Conservation (phyloP, 30 jellyfish, hydroid and myxozoan species). For the Aurelia sp. region DNA sequence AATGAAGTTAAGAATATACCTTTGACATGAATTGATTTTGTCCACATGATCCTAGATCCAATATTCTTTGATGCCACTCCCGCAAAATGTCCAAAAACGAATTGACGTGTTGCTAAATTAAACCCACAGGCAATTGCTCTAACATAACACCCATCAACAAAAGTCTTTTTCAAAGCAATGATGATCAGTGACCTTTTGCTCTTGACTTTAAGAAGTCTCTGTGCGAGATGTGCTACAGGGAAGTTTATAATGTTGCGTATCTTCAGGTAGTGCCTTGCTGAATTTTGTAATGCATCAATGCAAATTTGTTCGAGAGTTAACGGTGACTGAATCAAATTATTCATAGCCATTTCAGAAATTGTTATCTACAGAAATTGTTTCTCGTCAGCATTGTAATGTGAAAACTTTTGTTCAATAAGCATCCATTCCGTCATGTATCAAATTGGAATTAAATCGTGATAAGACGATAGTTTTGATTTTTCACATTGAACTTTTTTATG, state of each 20-base stretch:
- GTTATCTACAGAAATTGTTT: too few relatives aligned
- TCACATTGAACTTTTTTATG: too few relatives aligned
- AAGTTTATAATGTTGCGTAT: slow-evolving; percentile 28
- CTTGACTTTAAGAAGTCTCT: slow-evolving; percentile 27
- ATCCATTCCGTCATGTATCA: too few relatives aligned
- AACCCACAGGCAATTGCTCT: slow-evolving; percentile 69
- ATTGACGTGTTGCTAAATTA: slow-evolving; percentile 40
- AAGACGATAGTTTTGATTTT: too few relatives aligned
- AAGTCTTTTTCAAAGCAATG: slow-evolving; percentile 41
- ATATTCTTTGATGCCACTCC: slow-evolving; percentile 19
- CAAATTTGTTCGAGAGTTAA: slow-evolving; percentile 32
- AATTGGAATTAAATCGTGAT: too few relatives aligned
- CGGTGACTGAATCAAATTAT: background rate
- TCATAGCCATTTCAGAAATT: too few relatives aligned
- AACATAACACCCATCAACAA: slow-evolving; percentile 58
- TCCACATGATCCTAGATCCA: slow-evolving; percentile 40
- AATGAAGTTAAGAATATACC: slow-evolving; percentile 14
- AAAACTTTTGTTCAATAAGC: too few relatives aligned
- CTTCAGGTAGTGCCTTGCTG: background rate
- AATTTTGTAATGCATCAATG: slow-evolving; percentile 4
- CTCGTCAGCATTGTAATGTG: too few relatives aligned
- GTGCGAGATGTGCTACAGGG: slow-evolving; percentile 51
- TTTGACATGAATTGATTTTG: slow-evolving; percentile 19
- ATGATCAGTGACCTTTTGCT: slow-evolving; percentile 18
- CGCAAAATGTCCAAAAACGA: slow-evolving; percentile 53